Conservation (phyloP, 2,113 vertebrate species). For the Sylvietta virens region DNA sequence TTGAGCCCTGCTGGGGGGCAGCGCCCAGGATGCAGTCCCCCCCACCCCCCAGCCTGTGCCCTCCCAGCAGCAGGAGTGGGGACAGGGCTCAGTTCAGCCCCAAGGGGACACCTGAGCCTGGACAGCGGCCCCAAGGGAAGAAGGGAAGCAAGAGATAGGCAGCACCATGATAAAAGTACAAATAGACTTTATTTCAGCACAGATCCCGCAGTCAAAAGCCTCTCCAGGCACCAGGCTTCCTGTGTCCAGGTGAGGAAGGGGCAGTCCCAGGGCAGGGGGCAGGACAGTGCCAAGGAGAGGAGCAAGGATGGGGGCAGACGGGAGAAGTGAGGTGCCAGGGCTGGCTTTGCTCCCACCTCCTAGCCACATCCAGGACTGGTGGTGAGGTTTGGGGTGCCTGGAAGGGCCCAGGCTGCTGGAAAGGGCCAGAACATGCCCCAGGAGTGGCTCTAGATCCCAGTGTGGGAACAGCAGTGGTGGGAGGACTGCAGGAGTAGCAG, state of each 20-base stretch:
- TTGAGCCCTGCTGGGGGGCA: not conserved
- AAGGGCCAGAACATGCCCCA: not conserved
- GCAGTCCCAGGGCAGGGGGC: not conserved
- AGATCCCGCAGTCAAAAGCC: not conserved
- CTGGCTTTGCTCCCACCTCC: not conserved
- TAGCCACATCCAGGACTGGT: not conserved
- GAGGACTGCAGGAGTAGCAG: not conserved
- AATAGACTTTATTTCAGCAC: slow-evolving; percentile 54
- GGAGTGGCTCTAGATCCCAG: not conserved
- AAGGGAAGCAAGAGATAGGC: not conserved
- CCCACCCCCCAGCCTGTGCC: accelerated
- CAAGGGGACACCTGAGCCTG: not conserved
- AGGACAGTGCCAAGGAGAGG: not conserved
- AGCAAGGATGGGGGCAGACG: not conserved
- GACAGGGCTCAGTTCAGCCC: not conserved
- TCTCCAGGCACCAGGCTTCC: not conserved
- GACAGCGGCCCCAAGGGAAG: not conserved
- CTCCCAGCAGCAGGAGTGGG: not conserved
- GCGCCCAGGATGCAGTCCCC: not conserved
- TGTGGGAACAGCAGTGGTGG: not conserved
- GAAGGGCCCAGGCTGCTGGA: not conserved
- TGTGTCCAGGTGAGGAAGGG: not conserved
- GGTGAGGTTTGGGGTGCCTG: not conserved
- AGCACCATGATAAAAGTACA: slow-evolving; percentile 25
- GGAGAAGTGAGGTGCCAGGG: not conserved